Evolutionary conservation across 2,113 vertebrate species (phyloP), one percentile per base, ranked within the genome.

Genomic region (Cisticola juncidis): DNA sequence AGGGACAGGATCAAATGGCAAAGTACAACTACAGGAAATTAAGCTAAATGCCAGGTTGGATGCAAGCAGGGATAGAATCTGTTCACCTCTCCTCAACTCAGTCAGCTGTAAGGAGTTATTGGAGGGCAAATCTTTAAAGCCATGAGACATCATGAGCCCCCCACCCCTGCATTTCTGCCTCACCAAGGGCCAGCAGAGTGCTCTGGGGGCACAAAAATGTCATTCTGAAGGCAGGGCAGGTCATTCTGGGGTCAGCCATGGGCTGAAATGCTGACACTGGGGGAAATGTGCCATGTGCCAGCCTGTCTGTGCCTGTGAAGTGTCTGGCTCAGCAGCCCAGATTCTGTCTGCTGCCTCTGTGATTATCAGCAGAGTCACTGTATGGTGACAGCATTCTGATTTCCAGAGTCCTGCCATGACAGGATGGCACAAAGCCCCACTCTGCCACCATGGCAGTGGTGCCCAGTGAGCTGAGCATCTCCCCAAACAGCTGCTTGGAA

Each of bases 281-380:
- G 11, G 12, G 13, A 8, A 44, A 61, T 0, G 0, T 9, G 45
- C 21, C 35, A 2, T 5, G 12, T 17, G 7, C n/a, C 7, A 36
- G 23, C n/a, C 2, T 79, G 25, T 61, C 1, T 81, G 47, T 53
- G 61, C 23, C 35, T 51, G 18, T 17, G 38, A 42, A 73, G 15
- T 2, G 23, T 3, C 9, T 4, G 56, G 35, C 64, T 53, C n/a
- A 35, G 62, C 11, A 9, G 33, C 54, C 71, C 56, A 62, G 35
- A 25, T 16, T 40, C 81, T 47, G 15, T 7, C 64, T 60, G 79
- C 33, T 88, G 61, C n/a, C 57, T 56, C 44, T 79, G 0, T 1
- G 2, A 21, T 13, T 40, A 68, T 11, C 29, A 7, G 24, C 31
- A 23, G 5, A 13, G 19, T 31, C 70, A 33, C 18, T 58, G 5